phyloP scores from a whole-genome alignment of 2,113 vertebrate species.

The Ciconia stormi region DNA sequence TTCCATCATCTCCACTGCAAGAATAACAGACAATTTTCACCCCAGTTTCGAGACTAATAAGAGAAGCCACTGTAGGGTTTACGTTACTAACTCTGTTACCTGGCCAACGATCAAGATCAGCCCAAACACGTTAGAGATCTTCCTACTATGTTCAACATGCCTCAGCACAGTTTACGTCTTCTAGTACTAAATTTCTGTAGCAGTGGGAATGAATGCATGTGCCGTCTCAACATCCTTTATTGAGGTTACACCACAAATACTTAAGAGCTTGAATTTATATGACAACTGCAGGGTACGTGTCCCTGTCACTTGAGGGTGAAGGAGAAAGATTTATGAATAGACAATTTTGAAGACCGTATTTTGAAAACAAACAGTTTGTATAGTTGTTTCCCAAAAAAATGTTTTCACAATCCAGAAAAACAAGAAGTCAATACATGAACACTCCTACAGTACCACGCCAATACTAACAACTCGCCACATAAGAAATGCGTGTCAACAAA shows the following conservation, averaged over 20 bases:
- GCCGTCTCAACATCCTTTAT: neutral
- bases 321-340: neutral
- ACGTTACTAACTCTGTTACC: no score
- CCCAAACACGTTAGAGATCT: neutral
- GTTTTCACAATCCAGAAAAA: neutral
- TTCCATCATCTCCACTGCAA: neutral
- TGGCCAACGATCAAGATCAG: neutral
- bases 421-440: neutral
- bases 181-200: neutral
- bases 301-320: neutral
- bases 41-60: neutral
- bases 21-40: neutral
- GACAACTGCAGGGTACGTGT: fast-evolving
- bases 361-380: neutral
- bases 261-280: neutral
- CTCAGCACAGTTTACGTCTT: neutral
- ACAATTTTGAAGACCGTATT: neutral
- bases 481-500: conserved; percentile 1
- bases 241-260: neutral
- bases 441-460: neutral
- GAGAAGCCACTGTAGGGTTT: neutral
- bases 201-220: fast-evolving
- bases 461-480: neutral
- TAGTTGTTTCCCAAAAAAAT: neutral
- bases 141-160: fast-evolving